Evolutionary conservation across 2,113 vertebrate genomes (phyloP).

Genomic region (Phocoena sinus): DNA sequence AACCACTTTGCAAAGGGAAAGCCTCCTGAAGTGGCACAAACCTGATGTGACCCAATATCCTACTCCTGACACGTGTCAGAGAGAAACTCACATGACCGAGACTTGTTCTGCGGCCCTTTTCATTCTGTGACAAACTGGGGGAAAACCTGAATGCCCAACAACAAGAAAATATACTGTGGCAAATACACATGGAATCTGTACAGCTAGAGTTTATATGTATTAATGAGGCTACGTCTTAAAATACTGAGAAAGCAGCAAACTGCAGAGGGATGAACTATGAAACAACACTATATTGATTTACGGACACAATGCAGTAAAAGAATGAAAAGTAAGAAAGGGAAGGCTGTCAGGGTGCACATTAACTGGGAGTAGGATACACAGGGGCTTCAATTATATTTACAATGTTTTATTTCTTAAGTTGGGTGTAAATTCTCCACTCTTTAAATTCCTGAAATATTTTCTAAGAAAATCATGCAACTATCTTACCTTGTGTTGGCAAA

Average conservation of each 20-base stretch:
- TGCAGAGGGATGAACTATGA: background rate
- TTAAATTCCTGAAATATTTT: constrained; percentile 42
- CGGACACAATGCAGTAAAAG: background rate
- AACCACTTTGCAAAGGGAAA: background rate
- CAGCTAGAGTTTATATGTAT: background rate
- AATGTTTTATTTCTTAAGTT: background rate
- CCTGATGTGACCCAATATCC: background rate
- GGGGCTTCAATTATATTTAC: background rate
- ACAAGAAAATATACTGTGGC: background rate
- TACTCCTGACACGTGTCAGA: background rate
- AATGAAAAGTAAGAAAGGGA: background rate
- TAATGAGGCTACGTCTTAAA: background rate
- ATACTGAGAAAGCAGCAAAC: background rate
- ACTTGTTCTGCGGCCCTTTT: background rate
- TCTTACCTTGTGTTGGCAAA: constrained; percentile 80
- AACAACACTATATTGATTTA: background rate
- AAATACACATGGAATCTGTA: background rate
- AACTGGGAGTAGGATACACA: background rate
- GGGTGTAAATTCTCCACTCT: background rate
- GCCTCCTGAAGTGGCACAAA: background rate
- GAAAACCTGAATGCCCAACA: background rate
- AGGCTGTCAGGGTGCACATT: background rate
- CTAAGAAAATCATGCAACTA: background rate
- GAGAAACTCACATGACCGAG: background rate
- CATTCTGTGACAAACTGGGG: background rate